Evolutionary conservation across 2,888 invertebrate genomes (phyloP).

Genomic region (Oxystoma pomonae): DNA sequence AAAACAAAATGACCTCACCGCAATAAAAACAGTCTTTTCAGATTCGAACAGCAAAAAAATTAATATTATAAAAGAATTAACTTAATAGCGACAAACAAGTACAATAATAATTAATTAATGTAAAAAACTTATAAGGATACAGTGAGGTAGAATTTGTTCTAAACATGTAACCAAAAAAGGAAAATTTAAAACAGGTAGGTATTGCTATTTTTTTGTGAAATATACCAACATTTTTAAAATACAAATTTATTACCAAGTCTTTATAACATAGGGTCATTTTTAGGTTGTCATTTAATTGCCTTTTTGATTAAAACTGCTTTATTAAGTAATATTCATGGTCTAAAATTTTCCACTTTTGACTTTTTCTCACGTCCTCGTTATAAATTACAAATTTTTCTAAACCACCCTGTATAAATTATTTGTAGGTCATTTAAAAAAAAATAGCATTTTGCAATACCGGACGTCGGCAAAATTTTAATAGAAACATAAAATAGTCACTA

Average conservation of each 20-base stretch:
- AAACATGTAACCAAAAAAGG: constrained; percentile 35
- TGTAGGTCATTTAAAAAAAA: neutral
- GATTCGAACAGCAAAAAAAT: constrained; percentile 39
- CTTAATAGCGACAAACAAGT: neutral
- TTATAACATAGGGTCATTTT: neutral
- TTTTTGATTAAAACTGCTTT: too few species aligned
- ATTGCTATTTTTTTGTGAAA: constrained; percentile 18
- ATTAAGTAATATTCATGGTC: too few species aligned
- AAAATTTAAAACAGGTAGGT: constrained; percentile 19
- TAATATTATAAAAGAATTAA: constrained; percentile 14
- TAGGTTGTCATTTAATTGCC: too few species aligned
- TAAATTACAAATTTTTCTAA: constrained; percentile 20
- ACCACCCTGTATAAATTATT: constrained; percentile 6
- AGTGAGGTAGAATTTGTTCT: constrained; percentile 46
- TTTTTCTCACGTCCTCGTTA: too few species aligned
- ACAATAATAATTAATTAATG: neutral
- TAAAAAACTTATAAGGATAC: constrained; percentile 35
- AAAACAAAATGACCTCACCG: constrained; percentile 29
- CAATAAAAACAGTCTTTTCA: constrained; percentile 38
- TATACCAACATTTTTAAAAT: neutral
- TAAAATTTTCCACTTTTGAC: too few species aligned
- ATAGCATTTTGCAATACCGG: neutral
- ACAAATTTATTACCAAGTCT: neutral
- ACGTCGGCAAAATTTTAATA: constrained; percentile 1
- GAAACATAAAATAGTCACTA: constrained; percentile 15